Evolutionary conservation across 53 echinoderm and acorn worm genomes (phyloP).

Genomic region (Echinarachnius parma): DNA sequence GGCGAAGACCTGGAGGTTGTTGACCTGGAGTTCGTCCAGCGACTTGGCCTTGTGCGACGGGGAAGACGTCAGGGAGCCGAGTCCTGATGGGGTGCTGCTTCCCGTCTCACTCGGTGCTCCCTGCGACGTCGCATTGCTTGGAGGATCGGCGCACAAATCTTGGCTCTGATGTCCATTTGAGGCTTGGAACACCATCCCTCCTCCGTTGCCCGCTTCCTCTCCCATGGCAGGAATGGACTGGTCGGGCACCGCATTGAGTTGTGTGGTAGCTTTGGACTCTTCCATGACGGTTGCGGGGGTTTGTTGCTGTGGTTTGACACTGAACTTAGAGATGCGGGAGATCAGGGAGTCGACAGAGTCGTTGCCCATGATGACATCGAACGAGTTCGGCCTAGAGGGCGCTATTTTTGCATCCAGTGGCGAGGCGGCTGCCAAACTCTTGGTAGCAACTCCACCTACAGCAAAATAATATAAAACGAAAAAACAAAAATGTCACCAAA

Average conservation of each 20-base stretch:
- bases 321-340: slow-evolving; percentile 86
- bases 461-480: too few species aligned
- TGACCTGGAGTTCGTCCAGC: slow-evolving; percentile 62
- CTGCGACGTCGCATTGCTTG: slow-evolving; percentile 1
- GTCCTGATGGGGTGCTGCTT: slow-evolving; percentile 25
- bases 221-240: too few species aligned
- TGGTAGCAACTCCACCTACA: slow-evolving; percentile 68
- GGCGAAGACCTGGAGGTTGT: slow-evolving; percentile 72
- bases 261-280: slow-evolving; percentile 1
- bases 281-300: background rate
- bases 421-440: slow-evolving; percentile 50
- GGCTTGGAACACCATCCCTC: background rate
- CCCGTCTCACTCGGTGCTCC: slow-evolving; percentile 23
- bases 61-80: slow-evolving; percentile 11
- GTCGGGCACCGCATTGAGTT: background rate
- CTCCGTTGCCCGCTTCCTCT: background rate
- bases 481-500: too few species aligned
- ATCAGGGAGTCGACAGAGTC: slow-evolving; percentile 86
- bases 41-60: slow-evolving; percentile 45
- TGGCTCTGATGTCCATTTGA: too few species aligned
- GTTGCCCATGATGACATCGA: slow-evolving; percentile 90
- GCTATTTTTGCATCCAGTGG: slow-evolving; percentile 64
- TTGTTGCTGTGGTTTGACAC: slow-evolving; percentile 53
- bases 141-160: background rate
- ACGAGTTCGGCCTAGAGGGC: slow-evolving; percentile 76